These are phyloP conservation scores for Aleiodes alternator DNA, from an alignment of 2,888 invertebrate species.

Conservation along the genomic window DNA sequence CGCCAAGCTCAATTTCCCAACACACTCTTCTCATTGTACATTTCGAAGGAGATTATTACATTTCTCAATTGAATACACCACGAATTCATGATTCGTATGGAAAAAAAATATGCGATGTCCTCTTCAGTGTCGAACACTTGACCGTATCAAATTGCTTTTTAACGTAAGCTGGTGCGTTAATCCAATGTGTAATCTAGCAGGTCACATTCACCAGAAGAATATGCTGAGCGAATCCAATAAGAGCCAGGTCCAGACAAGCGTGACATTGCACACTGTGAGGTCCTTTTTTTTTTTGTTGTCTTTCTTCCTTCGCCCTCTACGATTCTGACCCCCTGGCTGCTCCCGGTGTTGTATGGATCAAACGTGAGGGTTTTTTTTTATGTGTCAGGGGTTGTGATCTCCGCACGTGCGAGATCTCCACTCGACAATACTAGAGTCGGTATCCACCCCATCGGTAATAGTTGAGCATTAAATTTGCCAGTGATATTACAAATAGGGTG, in stretches of 20 bases:
- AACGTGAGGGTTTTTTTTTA: slow-evolving; percentile 13
- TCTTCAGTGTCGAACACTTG: slow-evolving; percentile 53
- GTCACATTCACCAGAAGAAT: slow-evolving; percentile 60
- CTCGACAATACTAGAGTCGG: slow-evolving; percentile 54
- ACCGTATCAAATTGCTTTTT: slow-evolving; percentile 53
- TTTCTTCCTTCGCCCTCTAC: not conserved
- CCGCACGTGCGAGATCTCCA: slow-evolving; percentile 56
- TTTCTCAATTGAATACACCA: too few relatives aligned
- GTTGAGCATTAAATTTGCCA: slow-evolving; percentile 73
- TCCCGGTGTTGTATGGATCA: slow-evolving; percentile 29
- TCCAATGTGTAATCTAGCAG: slow-evolving; percentile 72
- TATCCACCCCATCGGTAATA: slow-evolving; percentile 69
- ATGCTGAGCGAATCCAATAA: slow-evolving; percentile 72
- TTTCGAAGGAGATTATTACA: not conserved
- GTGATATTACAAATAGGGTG: slow-evolving; percentile 69
- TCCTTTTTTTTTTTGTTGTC: slow-evolving; percentile 21
- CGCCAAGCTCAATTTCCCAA: slow-evolving; percentile 70
- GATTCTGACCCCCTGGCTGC: not conserved
- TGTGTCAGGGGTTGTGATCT: slow-evolving; percentile 36
- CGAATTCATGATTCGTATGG: too few relatives aligned
- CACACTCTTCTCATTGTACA: slow-evolving; percentile 25
- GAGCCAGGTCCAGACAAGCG: slow-evolving; percentile 64
- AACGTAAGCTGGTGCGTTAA: slow-evolving; percentile 63
- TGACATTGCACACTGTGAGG: slow-evolving; percentile 62
- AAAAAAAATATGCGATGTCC: not conserved